phyloP scores from a whole-genome alignment of 2,113 vertebrate genomes.

The Halcyon malimbica region DNA sequence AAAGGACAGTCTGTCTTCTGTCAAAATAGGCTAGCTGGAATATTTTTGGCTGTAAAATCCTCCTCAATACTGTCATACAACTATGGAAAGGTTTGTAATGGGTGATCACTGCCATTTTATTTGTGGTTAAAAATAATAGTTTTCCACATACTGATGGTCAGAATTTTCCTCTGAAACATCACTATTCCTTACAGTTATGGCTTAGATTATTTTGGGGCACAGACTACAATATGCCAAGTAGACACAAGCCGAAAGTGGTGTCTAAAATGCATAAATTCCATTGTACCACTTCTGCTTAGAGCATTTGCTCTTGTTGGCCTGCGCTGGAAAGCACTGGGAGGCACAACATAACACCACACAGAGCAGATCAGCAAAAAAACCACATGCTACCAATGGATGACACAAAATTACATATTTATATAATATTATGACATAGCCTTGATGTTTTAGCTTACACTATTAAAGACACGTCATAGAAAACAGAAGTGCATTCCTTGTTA shows the following conservation, averaged over 20 bases:
- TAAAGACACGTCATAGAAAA: background rate
- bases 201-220: background rate
- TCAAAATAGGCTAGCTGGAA: slow-evolving; percentile 54
- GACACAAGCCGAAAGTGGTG: background rate
- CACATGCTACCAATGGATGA: background rate
- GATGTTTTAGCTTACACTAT: background rate
- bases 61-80: slow-evolving; percentile 61
- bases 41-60: slow-evolving; percentile 50
- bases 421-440: background rate
- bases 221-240: background rate
- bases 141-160: background rate
- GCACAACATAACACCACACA: background rate
- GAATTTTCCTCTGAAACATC: background rate
- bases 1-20: background rate
- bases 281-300: background rate
- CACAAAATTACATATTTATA: background rate
- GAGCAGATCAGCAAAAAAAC: background rate
- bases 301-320: background rate
- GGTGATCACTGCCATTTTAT: background rate
- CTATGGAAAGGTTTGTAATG: slow-evolving; percentile 52
- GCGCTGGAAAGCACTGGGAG: background rate
- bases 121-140: background rate
- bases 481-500: background rate
- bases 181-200: background rate
- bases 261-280: background rate